Conservation (phyloP, 2,888 invertebrate genomes). For the Tetanocera ferruginea region DNA sequence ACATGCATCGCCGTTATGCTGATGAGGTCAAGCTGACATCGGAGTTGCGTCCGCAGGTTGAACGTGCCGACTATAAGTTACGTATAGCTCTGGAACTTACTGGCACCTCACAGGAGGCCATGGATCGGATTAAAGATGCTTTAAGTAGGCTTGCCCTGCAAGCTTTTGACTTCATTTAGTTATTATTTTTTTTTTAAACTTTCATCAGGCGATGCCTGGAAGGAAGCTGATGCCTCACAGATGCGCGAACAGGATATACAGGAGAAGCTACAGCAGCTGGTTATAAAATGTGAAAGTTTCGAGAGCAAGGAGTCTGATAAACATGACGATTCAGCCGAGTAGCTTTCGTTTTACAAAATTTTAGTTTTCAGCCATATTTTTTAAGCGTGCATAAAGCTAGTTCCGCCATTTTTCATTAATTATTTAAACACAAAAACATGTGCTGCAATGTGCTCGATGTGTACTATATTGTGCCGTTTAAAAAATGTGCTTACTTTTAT, state of each 20-base stretch:
- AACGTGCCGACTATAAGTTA: conserved; percentile 58
- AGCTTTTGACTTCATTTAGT: neutral
- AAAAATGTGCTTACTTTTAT: no score
- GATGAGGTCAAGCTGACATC: conserved; percentile 50
- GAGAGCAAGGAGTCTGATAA: conserved; percentile 52
- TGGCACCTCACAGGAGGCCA: conserved; percentile 55
- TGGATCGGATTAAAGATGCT: conserved; percentile 55
- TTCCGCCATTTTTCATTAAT: no score
- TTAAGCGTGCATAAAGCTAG: no score
- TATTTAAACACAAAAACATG: no score
- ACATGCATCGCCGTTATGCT: conserved; percentile 57
- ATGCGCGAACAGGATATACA: conserved; percentile 62
- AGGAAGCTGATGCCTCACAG: conserved; percentile 60
- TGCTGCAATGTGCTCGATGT: no score
- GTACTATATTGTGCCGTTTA: no score
- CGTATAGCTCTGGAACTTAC: conserved; percentile 59
- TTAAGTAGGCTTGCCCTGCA: conserved; percentile 49
- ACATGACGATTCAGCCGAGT: conserved; percentile 60
- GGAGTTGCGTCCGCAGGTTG: conserved; percentile 50
- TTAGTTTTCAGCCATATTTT: no score
- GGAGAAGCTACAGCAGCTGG: conserved; percentile 59
- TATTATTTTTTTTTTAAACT: neutral
- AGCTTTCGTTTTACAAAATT: conserved; percentile 28
- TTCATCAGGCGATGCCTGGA: conserved; percentile 59
- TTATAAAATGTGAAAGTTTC: conserved; percentile 57